Base-by-base conservation (phyloP, 2,797 vertebrate genomes). In the Phoxinus dragarum region DNA sequence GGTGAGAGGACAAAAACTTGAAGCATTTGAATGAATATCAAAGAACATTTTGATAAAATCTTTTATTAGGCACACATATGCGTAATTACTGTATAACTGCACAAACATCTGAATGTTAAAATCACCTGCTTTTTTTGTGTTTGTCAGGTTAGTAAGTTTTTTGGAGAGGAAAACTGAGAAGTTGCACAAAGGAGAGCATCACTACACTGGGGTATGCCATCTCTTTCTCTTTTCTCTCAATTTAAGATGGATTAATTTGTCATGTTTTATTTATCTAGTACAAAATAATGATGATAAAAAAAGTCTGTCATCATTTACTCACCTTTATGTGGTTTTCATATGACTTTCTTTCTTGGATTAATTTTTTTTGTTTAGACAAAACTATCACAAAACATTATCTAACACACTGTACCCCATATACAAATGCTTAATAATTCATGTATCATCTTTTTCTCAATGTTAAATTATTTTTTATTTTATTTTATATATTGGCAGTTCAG, bases 101-200 rank as follows among this genome's bases (percentile, higher is more conserved):
- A 36, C 5, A 12, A 14, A 54, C 17, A 21, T 14, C 2, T 59
- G 56, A 4, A 40, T 59, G 23, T 40, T 54, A 14, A 54, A 40
- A 54, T 38, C 34, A 23, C 2, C 31, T 69, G 6, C 10, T 85
- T 9, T 54, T 59, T 80, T 1, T 36, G 38, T 79, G 0, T 86
- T 81, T 66, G 36, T 72, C 90, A 98, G 98, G 92, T 93, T 99
- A 91, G 94, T 98, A 83, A 95, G 91, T 93, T 99, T 98, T 89
- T 92, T 99, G 90, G 98, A 99, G 93, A 95, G 94, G 59, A 98
- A 90, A 94, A 96, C 96, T 0, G 95, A 96, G 80, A 92, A 78
- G 75, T 94, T 98, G 82, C 98, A 98, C 90, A 96, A 95, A 96
- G 97, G 98, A 84, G 86, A 93, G 86, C 98, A 98, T 95, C 97